phyloP scores from a whole-genome alignment of 1,140 invertebrate species.

The Plutomurus gul region DNA sequence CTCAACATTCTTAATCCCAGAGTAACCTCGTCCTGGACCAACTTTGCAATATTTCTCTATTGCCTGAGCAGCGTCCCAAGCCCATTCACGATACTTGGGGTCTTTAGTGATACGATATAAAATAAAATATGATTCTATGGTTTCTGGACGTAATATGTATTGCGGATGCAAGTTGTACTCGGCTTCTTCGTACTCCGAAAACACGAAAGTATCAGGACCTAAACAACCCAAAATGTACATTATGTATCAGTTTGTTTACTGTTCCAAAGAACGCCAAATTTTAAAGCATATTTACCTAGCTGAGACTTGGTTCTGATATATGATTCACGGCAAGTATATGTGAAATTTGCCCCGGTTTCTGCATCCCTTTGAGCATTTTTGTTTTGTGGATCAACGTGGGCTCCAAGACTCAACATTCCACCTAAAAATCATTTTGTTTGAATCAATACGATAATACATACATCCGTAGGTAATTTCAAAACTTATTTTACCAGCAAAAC shows the following conservation, averaged over 20 bases:
- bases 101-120: constrained; percentile 95
- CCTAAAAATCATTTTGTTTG: no score
- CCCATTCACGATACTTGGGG: constrained; percentile 84
- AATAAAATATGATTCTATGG: constrained; percentile 95
- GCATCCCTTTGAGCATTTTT: constrained; percentile 76
- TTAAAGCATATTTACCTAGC: constrained; percentile 68
- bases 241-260: not conserved
- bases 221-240: not conserved
- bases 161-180: constrained; percentile 72
- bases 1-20: constrained; percentile 95
- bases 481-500: constrained; percentile 88
- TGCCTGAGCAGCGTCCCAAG: constrained; percentile 62
- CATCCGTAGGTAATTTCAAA: no score
- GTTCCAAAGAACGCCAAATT: not conserved
- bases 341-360: constrained; percentile 84
- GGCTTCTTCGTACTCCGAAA: constrained; percentile 74
- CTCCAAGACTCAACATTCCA: constrained; percentile 89
- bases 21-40: constrained; percentile 71
- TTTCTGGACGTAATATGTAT: constrained; percentile 94
- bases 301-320: constrained; percentile 85
- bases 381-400: constrained; percentile 64
- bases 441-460: no score
- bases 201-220: constrained; percentile 64
- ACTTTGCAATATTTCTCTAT: constrained; percentile 64
- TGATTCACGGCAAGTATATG: constrained; percentile 95